phyloP scores from a whole-genome alignment of 2,113 vertebrate genomes.

The Anguilla rostrata region DNA sequence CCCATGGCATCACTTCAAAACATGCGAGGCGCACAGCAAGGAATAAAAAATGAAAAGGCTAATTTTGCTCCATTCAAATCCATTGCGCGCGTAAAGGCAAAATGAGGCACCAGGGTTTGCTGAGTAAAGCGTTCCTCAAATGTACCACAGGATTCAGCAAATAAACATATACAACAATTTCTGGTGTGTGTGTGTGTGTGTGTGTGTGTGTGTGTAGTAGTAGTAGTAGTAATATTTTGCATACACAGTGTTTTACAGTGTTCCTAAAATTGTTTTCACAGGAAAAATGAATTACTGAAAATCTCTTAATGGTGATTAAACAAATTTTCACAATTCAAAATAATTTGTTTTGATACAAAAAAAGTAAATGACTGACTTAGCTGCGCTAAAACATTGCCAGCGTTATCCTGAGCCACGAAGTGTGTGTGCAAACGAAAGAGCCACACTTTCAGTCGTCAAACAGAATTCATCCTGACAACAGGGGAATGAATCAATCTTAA shows the following conservation, averaged over 20 bases:
- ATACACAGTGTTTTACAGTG: too few species aligned
- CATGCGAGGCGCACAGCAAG: slow-evolving; percentile 51
- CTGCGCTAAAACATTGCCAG: slow-evolving; percentile 29
- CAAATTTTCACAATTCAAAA: slow-evolving; percentile 35
- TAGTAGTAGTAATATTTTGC: too few species aligned
- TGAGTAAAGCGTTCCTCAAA: neutral
- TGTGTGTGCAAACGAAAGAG: slow-evolving; percentile 38
- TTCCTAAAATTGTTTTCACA: neutral
- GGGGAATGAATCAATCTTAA: slow-evolving; percentile 49
- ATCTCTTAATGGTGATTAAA: slow-evolving; percentile 15
- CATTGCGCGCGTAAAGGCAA: neutral
- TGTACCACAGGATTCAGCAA: neutral
- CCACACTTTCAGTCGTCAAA: slow-evolving; percentile 20
- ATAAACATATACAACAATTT: neutral
- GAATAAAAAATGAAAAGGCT: slow-evolving; percentile 34
- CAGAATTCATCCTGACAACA: slow-evolving; percentile 50
- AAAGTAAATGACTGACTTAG: slow-evolving; percentile 6
- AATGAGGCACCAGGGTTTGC: neutral
- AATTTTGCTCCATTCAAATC: slow-evolving; percentile 30
- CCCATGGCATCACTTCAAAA: slow-evolving; percentile 62
- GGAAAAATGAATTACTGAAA: neutral
- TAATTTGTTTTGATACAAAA: slow-evolving; percentile 16
- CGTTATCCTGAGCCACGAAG: slow-evolving; percentile 34
- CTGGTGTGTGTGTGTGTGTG: too few species aligned
- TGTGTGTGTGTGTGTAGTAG: too few species aligned